Evolutionary conservation across 2,113 vertebrate species (phyloP), one percentile per base, ranked within the genome.

Genomic region (Notechis scutatus): DNA sequence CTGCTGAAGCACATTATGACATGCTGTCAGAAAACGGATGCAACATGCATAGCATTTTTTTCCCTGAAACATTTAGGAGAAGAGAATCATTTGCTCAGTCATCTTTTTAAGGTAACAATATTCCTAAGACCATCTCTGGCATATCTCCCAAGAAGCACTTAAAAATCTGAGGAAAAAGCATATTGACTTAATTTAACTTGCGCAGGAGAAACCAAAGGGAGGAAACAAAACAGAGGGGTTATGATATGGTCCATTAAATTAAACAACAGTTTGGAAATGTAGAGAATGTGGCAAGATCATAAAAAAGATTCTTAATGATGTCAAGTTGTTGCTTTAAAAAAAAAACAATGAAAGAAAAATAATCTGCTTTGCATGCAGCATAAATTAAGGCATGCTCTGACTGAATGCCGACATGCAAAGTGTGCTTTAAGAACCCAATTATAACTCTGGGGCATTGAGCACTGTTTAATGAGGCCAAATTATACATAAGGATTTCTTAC

Each of bases 161-260:
- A 88, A 18, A 93, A 91, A 91, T 88, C 57, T 42, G 21, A 85
- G 86, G 86, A 74, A 74, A 50, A 61, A 91, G 42, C 92, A 5
- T 93, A 85, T 26, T 88, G 91, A 90, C 92, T 81, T 54, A 92
- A 7, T 85, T 94, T 91, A 92, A 57, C 90, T 94, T 91, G 20
- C 54, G 15, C 0, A 56, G 29, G 18, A n/a, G 47, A 89, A 26
- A 18, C 5, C 81, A 18, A 14, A 29, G 15, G 9, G 42, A 34
- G 29, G 20, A 3, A n/a, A 2, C 9, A 9, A 90, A 85, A 50
- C 47, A n/a, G 15, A 5, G 89, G 23, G 57, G 21, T 0, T 47
- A 64, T n/a, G 94, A 26, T 74, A 34, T 57, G 64, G 45, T 92
- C 0, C 91, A 93, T 94, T 91, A 23, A 92, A 91, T 92, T 14